Evolutionary conservation across 2,113 vertebrate genomes (phyloP).

Genomic region (Agapornis roseicollis): DNA sequence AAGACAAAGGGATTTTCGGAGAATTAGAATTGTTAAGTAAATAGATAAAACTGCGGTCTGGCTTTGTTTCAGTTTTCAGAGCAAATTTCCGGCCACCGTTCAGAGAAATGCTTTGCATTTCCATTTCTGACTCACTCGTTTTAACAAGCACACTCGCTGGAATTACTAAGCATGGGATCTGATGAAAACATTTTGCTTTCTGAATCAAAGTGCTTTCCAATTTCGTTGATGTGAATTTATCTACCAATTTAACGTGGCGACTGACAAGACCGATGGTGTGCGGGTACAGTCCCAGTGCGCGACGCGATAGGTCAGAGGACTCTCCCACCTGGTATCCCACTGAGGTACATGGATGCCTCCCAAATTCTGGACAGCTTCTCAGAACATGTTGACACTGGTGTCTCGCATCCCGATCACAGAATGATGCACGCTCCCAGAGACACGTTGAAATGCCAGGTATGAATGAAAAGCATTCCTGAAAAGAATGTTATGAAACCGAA

Average conservation of each 20-base stretch:
- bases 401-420: constrained; percentile 11
- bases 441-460: constrained; percentile 56
- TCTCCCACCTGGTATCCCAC: fast-evolving
- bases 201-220: constrained; percentile 72
- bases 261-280: neutral
- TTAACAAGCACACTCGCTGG: constrained; percentile 74
- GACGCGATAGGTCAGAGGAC: neutral
- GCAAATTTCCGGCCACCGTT: constrained; percentile 71
- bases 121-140: constrained; percentile 85
- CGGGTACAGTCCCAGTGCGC: fast-evolving
- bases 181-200: constrained; percentile 75
- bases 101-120: constrained; percentile 78
- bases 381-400: fast-evolving
- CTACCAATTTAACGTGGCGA: neutral
- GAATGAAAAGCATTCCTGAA: constrained; percentile 81
- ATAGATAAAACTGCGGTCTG: constrained; percentile 58
- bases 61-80: constrained; percentile 69
- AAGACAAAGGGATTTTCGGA: constrained; percentile 49
- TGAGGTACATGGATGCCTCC: neutral
- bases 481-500: constrained; percentile 82
- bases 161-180: constrained; percentile 85
- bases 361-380: neutral
- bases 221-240: neutral
- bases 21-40: constrained; percentile 32
- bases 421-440: constrained; percentile 34